Evolutionary conservation across 2,888 invertebrate species (phyloP), one percentile per base, ranked within the genome.

Genomic region (Erebia aethiops): DNA sequence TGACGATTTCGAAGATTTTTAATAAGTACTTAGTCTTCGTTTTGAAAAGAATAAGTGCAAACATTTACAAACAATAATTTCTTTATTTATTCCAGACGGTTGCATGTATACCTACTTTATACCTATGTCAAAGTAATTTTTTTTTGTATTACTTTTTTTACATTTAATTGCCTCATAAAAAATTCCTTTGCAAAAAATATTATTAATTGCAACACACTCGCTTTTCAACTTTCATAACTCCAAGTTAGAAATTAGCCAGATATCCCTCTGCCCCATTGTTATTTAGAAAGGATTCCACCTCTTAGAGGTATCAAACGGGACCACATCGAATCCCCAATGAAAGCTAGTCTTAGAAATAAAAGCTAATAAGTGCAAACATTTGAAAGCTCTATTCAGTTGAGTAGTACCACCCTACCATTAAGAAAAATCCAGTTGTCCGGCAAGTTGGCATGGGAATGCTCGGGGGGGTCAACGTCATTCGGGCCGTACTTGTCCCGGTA

Each of bases 381-480:
- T 89, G 83, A 89, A 90, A 88, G 87, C 82, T 84, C 87, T 87
- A 90, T 91, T 91, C 86, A 90, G 81, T 82, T 78, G 82, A 83
- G 85, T 84, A 85, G 86, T 85, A 85, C 85, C 86, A 87, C 90
- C 90, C 89, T 86, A 85, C 85, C 87, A 88, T 87, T 87, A 86
- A 87, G 87, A 87, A 84, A 82, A 87, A 91, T 92, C 92, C 91
- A 88, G 92, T 92, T 88, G 88, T 83, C 73, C 79, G 81, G 82
- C 88, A 82, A 83, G 81, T 85, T 82, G 79, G 89, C 91, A 87
- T 92, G 92, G 91, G 92, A 92, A 92, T 91, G 87, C 82, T 87
- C 89, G 84, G 89, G 90, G 21, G 91, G 92, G 92, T 93, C 92
- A 93, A 92, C 92, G 92, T 87, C 91, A 92, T 91, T 88, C 89